phyloP scores from a whole-genome alignment of 2,113 vertebrate genomes.

The Ahaetulla prasina region DNA sequence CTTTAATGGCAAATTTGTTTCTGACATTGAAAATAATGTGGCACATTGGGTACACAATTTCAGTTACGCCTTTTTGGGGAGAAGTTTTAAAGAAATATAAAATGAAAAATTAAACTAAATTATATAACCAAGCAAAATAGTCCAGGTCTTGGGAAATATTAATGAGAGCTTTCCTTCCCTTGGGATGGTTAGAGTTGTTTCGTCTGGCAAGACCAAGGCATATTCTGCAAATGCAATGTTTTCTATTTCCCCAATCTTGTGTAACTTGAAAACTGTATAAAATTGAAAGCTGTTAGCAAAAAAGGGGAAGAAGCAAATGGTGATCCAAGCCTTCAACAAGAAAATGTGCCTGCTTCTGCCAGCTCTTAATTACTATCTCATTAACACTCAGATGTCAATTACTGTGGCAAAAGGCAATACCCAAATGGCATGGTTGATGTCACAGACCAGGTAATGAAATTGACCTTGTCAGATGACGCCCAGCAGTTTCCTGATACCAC shows the following conservation, averaged over 20 bases:
- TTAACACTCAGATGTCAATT: constrained; percentile 86
- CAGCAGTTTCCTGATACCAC: constrained; percentile 68
- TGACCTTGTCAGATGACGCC: constrained; percentile 72
- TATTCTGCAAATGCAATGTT: constrained; percentile 34
- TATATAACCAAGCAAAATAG: constrained; percentile 19
- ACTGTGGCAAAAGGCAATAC: constrained; percentile 77
- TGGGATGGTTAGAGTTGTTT: constrained; percentile 26
- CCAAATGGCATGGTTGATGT: constrained; percentile 76
- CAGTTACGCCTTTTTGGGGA: constrained; percentile 6
- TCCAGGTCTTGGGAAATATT: constrained; percentile 8
- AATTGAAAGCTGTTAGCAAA: constrained; percentile 65
- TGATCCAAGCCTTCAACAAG: constrained; percentile 71
- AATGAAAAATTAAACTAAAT: neutral
- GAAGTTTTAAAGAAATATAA: neutral
- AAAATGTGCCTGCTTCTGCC: constrained; percentile 73
- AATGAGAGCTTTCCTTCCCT: constrained; percentile 25
- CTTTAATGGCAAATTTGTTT: neutral
- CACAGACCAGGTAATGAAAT: constrained; percentile 80
- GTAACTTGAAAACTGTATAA: constrained; percentile 46
- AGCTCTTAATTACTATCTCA: constrained; percentile 83
- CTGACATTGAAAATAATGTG: neutral
- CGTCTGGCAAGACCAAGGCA: constrained; percentile 2
- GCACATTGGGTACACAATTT: neutral
- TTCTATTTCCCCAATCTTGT: constrained; percentile 23
- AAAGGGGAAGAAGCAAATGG: constrained; percentile 76